Evolutionary conservation across 2,797 vertebrate genomes (phyloP).

Genomic region (Galaxias olidus): DNA sequence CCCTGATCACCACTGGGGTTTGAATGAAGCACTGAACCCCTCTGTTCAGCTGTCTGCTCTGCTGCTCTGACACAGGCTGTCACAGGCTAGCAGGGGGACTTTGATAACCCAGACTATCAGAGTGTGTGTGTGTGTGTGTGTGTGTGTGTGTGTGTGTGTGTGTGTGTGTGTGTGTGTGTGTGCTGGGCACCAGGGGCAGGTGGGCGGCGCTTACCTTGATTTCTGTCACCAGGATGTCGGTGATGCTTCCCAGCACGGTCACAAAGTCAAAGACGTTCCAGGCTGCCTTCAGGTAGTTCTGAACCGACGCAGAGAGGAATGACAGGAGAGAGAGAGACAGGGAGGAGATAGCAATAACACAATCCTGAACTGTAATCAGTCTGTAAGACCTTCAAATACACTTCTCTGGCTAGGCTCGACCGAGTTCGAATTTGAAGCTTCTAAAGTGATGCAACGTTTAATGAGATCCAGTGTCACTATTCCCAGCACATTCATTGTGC

Average conservation of each 20-base stretch:
- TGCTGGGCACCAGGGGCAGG: not conserved
- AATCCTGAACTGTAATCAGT: not conserved
- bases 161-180: too few relatives aligned
- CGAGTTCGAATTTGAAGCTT: not conserved
- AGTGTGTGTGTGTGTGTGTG: too few relatives aligned
- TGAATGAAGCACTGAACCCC: too few relatives aligned
- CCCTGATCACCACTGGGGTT: too few relatives aligned
- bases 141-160: too few relatives aligned
- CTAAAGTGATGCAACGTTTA: not conserved
- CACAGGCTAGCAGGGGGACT: too few relatives aligned
- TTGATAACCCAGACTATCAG: too few relatives aligned
- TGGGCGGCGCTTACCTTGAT: conserved; percentile 83
- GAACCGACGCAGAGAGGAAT: conserved; percentile 17
- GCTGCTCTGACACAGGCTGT: too few relatives aligned
- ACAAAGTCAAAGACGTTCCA: conserved; percentile 99
- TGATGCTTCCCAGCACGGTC: conserved; percentile 97
- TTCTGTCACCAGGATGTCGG: conserved; percentile 98
- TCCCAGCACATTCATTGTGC: not conserved
- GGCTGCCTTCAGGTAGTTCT: conserved; percentile 97
- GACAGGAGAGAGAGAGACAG: not conserved
- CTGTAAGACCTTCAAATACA: not conserved
- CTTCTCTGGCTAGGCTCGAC: not conserved
- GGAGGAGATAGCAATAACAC: not conserved
- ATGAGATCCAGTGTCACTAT: not conserved
- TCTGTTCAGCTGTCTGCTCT: too few relatives aligned